Evolutionary conservation across 1,140 invertebrate species (phyloP), one percentile per base, ranked within the genome.

Genomic region (Acromyrmex echinatior): DNA sequence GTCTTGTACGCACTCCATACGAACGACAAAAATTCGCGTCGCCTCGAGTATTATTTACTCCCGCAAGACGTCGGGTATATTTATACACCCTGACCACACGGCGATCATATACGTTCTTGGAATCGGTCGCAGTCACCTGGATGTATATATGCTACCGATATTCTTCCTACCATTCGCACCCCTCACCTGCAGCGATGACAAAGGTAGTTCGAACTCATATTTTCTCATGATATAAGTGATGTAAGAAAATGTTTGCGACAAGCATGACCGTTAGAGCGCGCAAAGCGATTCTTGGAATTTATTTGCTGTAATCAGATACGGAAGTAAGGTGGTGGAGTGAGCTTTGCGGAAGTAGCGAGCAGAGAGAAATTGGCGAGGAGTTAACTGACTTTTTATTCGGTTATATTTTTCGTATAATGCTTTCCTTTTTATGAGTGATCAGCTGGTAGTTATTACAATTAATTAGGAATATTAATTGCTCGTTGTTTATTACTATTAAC

Each of bases 251-350:
- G 53, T 79, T 88, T 3, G 51, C 28, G n/a, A 71, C 16, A 18
- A 45, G 58, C 81, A 51, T 74, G n/a, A 60, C 74, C 60, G 21
- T 74, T 63, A 18, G 87, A 53, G 62, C 45, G 73, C 66, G 28
- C 53, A 49, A 62, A 63, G 12, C 49, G 53, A 88, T 89, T 88
- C 87, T 88, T 74, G 53, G 87, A 88, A 88, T 86, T 76, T 56
- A 63, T 68, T 79, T 21, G 63, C 35, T 65, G 31, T 86, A 73
- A 65, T 85, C 73, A 49, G 14, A 35, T 62, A 73, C 68, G 53
- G 53, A 66, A 73, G 39, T 16, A 35, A 35, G 31, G 7, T 18
- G 21, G 53, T 85, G 16, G 31, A 45, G 7, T 60, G 53, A 78
- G 58, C 16, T 45, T 78, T 58, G 12, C 21, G n/a, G 14, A 56